Conservation (phyloP, 2,888 invertebrate species). For the Ophion obscuratus region DNA sequence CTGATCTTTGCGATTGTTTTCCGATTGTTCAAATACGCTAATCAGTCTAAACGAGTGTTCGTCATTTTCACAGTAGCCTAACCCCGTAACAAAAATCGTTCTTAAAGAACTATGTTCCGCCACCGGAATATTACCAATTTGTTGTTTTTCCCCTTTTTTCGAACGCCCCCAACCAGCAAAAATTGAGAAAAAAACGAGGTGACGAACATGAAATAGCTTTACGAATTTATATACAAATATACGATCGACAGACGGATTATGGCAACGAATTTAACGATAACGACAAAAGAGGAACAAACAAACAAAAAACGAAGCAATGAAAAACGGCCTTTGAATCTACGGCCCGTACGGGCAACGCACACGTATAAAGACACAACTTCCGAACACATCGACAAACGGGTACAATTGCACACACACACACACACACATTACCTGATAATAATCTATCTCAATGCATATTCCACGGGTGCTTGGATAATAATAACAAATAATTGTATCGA, state of each 20-base stretch:
- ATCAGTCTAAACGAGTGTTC: too few species aligned
- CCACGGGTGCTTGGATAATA: constrained; percentile 57
- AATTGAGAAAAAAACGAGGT: background rate
- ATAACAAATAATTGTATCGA: constrained; percentile 10
- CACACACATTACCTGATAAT: constrained; percentile 41
- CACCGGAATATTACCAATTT: too few species aligned
- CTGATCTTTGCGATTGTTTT: too few species aligned
- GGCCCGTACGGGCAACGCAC: constrained; percentile 18
- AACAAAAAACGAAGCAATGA: constrained; percentile 34
- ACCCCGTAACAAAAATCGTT: too few species aligned
- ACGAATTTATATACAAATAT: background rate
- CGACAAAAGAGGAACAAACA: background rate
- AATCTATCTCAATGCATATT: constrained; percentile 36
- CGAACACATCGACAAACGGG: constrained; percentile 53
- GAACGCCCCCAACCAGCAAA: background rate
- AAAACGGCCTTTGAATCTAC: constrained; percentile 50
- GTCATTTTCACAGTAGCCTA: too few species aligned
- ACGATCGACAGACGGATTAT: background rate
- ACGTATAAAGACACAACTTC: constrained; percentile 31
- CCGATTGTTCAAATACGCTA: too few species aligned
- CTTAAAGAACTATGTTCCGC: too few species aligned
- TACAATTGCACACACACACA: constrained; percentile 31
- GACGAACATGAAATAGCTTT: background rate
- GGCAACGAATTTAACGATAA: constrained; percentile 32
- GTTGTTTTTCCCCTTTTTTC: too few species aligned